Base-by-base conservation (phyloP, 2,797 vertebrate species). In the Ataeniobius toweri region DNA sequence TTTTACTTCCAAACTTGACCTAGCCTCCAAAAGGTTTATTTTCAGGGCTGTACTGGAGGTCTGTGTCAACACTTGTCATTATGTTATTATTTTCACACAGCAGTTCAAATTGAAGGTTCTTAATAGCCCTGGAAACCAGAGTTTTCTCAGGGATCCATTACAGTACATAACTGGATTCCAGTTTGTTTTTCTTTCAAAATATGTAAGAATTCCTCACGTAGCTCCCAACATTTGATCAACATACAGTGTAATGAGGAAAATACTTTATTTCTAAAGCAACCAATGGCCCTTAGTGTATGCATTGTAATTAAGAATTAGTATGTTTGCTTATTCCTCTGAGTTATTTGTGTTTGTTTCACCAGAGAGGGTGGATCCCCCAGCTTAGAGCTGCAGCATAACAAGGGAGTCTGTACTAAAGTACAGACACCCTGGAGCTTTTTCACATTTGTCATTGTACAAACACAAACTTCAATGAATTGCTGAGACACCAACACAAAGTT, bases 71-170 rank as follows among this genome's bases (percentile, higher is more conserved):
- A 83, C 51, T 85, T 85, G 84, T 88, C 83, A 76, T 74, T 50
- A 44, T 46, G 65, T 46, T 44, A 12, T 68, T 86, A 85, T 90
- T 88, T 88, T 75, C 83, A 51, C 67, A 50, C 36, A 77, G 71
- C 22, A n/a, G 68, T 87, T 90, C 80, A 84, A 83, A 87, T 76
- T 76, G 41, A 87, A 76, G 44, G 75, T 83, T 74, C 82, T 86
- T 65, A 20, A 76, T 76, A 51, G 67, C 26, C 75, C 61, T 26
- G 74, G 83, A 85, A 88, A 83, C 48, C 48, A 36, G 18, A 77
- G 65, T 81, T 92, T 92, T 92, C 88, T 91, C 92, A 91, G 67
- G 92, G 85, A 91, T 89, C 85, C 76, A 53, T 89, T 85, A 85
- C 89, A 89, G 82, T n/a, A 63, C 74, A 75, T 20, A 71, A 51